A percentile compares a stretch with the other conserved stretches of the same genome.
Conservation (phyloP, 2,113 vertebrate species). For the Catharus bicknelli region DNA sequence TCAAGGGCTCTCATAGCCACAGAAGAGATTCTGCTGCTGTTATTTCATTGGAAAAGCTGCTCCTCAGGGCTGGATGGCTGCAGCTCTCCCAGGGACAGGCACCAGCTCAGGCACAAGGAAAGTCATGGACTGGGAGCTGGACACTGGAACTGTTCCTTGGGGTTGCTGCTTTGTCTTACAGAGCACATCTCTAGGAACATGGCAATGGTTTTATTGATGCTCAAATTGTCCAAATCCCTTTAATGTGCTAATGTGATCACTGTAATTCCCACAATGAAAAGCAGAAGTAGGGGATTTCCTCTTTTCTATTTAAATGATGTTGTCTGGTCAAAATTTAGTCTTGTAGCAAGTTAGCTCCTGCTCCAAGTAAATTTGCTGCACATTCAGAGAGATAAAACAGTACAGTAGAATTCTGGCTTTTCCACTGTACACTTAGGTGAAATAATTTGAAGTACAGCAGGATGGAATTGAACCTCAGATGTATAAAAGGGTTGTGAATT, state of each 20-base stretch:
- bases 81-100: background rate
- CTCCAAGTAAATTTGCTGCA: background rate
- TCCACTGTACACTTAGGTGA: background rate
- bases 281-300: background rate
- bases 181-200: background rate
- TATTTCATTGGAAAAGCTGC: background rate
- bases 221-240: background rate
- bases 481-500: background rate
- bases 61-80: background rate
- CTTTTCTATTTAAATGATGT: background rate
- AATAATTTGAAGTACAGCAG: background rate
- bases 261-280: background rate
- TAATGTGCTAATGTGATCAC: background rate
- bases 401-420: background rate
- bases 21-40: background rate
- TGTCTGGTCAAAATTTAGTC: background rate
- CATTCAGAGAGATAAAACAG: background rate
- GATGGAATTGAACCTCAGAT: background rate
- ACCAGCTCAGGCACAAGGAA: background rate
- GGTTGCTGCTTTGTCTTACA: accelerated
- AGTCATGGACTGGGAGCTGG: background rate
- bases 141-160: accelerated
- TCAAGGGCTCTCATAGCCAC: background rate
- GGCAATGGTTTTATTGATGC: background rate
- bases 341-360: background rate